A percentile compares a stretch with the other conserved stretches of the same genome.
phyloP scores from a whole-genome alignment of 2,797 vertebrate species.

The Poeciliopsis paucimaculata region DNA sequence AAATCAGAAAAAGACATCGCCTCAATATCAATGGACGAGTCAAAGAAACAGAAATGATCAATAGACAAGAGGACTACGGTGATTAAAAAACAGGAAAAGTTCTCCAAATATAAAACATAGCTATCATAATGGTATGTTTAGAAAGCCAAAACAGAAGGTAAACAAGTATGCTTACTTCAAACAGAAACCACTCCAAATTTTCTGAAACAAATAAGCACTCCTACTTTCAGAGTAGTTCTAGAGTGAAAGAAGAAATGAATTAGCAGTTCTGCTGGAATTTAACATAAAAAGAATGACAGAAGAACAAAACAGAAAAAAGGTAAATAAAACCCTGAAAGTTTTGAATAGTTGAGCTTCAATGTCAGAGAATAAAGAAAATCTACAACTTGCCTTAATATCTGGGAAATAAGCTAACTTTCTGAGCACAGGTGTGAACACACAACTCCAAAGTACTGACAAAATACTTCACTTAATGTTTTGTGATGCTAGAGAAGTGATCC shows the following conservation, averaged over 20 bases:
- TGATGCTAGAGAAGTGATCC: conserved; percentile 17
- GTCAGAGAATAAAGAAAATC: not conserved
- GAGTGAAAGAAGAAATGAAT: not conserved
- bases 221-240: not conserved
- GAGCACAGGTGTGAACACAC: not conserved
- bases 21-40: not conserved
- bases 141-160: not conserved
- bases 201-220: not conserved
- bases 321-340: conserved; percentile 2
- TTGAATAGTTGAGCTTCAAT: not conserved
- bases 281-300: not conserved
- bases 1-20: not conserved
- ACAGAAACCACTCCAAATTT: not conserved
- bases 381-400: not conserved
- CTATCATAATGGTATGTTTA: not conserved
- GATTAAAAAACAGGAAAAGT: not conserved
- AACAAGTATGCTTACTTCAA: not conserved
- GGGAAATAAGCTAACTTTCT: not conserved
- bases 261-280: not conserved
- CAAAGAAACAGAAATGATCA: not conserved
- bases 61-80: not conserved
- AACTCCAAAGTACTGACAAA: conserved; percentile 3
- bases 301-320: not conserved
- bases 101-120: not conserved
- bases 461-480: conserved; percentile 19